A percentile compares a stretch with the other conserved stretches of the same genome.
These are phyloP conservation scores for Apodemia duryi DNA, from an alignment of 2,888 invertebrate species.

Conservation along the genomic window DNA sequence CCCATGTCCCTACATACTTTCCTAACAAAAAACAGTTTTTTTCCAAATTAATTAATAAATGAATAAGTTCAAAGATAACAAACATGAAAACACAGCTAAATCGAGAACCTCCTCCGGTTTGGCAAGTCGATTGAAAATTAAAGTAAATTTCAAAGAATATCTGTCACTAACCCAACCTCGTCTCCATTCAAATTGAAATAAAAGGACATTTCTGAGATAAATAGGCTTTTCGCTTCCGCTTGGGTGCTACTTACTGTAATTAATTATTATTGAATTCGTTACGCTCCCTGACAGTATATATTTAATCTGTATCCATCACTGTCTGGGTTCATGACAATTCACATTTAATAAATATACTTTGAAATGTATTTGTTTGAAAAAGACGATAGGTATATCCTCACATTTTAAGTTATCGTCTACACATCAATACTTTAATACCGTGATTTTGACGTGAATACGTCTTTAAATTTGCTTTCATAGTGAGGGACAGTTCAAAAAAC, in stretches of 20 bases:
- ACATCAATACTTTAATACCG: no score
- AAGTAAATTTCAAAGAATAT: not conserved
- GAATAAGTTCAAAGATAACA: no score
- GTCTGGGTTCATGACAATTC: not conserved
- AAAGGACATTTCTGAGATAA: conserved; percentile 7
- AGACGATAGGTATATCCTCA: no score
- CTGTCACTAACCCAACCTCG: not conserved
- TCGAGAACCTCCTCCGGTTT: no score
- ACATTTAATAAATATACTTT: not conserved
- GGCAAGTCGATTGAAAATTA: not conserved
- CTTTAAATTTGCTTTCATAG: no score
- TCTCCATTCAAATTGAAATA: not conserved
- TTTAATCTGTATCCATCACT: conserved; percentile 6
- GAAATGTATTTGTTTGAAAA: not conserved
- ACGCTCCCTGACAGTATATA: not conserved
- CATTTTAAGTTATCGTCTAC: no score
- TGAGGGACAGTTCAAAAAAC: no score
- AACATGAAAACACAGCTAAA: no score
- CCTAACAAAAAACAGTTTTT: no score
- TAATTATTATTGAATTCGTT: conserved; percentile 14
- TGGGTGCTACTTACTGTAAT: conserved; percentile 7
- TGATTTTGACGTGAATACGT: no score
- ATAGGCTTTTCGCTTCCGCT: not conserved
- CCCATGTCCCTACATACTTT: no score
- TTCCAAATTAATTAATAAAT: no score